Conservation (phyloP, 2,888 invertebrate species). For the Monoplex corrugatus region DNA sequence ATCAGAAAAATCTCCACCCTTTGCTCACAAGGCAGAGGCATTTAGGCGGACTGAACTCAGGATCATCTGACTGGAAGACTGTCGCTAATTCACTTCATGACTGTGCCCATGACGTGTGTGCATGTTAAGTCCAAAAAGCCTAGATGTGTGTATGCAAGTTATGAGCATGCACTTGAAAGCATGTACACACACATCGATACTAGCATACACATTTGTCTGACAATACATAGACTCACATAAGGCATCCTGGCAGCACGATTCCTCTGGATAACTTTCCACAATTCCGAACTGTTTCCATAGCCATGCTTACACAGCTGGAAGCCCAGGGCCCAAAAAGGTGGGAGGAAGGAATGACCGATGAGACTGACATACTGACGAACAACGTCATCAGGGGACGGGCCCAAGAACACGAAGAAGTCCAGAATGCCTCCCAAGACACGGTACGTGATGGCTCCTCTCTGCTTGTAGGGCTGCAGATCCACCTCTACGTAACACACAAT, state of each 20-base stretch:
- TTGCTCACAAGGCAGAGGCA: not conserved
- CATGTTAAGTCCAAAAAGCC: too few relatives aligned
- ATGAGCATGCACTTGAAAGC: not conserved
- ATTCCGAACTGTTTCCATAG: constrained; percentile 58
- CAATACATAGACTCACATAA: constrained; percentile 52
- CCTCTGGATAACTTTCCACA: constrained; percentile 73
- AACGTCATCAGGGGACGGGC: constrained; percentile 63
- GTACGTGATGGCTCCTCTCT: constrained; percentile 63
- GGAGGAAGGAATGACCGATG: constrained; percentile 65
- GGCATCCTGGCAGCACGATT: constrained; percentile 80
- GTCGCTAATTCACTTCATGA: not conserved
- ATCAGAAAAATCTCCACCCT: constrained; percentile 1
- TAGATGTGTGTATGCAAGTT: not conserved
- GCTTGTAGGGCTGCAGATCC: not conserved
- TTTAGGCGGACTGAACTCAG: not conserved
- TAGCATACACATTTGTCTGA: not conserved
- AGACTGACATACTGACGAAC: constrained; percentile 63
- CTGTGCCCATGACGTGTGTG: not conserved
- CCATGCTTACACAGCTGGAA: constrained; percentile 69
- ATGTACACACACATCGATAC: not conserved
- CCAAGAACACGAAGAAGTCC: constrained; percentile 68
- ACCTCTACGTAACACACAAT: not conserved
- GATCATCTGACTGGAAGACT: not conserved
- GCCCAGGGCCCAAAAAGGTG: constrained; percentile 69
- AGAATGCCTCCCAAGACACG: constrained; percentile 66